phyloP scores from a whole-genome alignment of 2,888 invertebrate species.

The Ichneumon xanthorius region DNA sequence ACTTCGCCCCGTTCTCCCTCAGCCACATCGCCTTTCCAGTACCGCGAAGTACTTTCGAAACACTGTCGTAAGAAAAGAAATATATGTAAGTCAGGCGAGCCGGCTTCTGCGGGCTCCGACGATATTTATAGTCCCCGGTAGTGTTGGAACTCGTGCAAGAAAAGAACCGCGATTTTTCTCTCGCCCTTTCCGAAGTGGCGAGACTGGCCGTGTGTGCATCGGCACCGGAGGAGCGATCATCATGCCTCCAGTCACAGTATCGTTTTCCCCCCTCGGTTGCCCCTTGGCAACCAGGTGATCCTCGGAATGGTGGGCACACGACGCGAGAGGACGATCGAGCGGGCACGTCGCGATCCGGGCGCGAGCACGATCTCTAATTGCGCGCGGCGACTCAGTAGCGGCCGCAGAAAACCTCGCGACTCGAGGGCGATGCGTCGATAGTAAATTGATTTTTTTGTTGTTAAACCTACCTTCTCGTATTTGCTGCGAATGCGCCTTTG shows the following conservation, averaged over 20 bases:
- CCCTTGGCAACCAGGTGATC: conserved; percentile 57
- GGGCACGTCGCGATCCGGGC: conserved; percentile 63
- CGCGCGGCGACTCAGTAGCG: conserved; percentile 50
- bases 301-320: conserved; percentile 54
- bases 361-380: conserved; percentile 68
- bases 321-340: conserved; percentile 49
- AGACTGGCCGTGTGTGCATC: conserved; percentile 43
- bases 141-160: conserved; percentile 63
- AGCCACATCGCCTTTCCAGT: conserved; percentile 38
- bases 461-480: conserved; percentile 18
- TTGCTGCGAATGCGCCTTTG: conserved; percentile 78
- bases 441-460: conserved; percentile 64
- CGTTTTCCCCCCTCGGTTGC: conserved; percentile 51
- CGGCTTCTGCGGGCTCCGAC: conserved; percentile 11
- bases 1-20: neutral
- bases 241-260: conserved; percentile 55
- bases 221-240: conserved; percentile 25
- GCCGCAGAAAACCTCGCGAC: conserved; percentile 22
- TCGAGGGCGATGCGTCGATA: conserved; percentile 67
- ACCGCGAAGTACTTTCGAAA: conserved; percentile 50
- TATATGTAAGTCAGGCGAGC: conserved; percentile 48
- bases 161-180: conserved; percentile 61
- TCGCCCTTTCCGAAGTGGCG: conserved; percentile 53
- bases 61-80: conserved; percentile 49
- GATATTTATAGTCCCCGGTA: conserved; percentile 67